phyloP scores from a whole-genome alignment of 2,797 vertebrate genomes.

The Microctenopoma stevenorrisi region DNA sequence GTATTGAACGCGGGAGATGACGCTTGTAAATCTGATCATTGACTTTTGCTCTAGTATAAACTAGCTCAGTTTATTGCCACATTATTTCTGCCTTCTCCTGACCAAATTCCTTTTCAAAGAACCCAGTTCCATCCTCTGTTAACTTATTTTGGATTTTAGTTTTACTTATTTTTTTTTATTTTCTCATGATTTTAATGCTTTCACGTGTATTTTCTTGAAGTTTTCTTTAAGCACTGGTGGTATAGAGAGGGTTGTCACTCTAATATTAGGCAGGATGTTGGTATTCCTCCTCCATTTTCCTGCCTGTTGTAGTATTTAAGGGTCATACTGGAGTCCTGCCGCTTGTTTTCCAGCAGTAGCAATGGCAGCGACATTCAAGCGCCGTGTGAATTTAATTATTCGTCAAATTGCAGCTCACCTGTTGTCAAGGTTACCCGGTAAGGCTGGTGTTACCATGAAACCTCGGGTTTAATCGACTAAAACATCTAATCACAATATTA shows the following conservation, averaged over 20 bases:
- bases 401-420: slow-evolving; percentile 75
- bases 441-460: slow-evolving; percentile 49
- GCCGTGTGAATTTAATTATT: slow-evolving; percentile 80
- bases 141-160: no score
- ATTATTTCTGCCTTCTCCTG: neutral
- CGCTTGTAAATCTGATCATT: neutral
- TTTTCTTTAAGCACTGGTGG: neutral
- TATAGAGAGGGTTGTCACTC: neutral
- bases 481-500: slow-evolving; percentile 7
- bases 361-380: slow-evolving; percentile 61
- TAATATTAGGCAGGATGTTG: neutral
- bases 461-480: slow-evolving; percentile 10
- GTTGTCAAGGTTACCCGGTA: slow-evolving; percentile 82
- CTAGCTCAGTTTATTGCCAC: neutral
- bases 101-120: neutral
- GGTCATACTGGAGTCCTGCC: slow-evolving; percentile 22
- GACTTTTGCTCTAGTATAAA: neutral
- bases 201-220: neutral
- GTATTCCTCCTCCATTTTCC: neutral
- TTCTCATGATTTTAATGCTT: no score
- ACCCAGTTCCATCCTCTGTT: neutral
- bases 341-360: slow-evolving; percentile 57
- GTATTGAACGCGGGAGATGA: slow-evolving; percentile 2
- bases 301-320: slow-evolving; percentile 32
- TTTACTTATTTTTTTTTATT: neutral